Conservation (phyloP, 2,888 invertebrate species). For the Eupithecia subfuscata region DNA sequence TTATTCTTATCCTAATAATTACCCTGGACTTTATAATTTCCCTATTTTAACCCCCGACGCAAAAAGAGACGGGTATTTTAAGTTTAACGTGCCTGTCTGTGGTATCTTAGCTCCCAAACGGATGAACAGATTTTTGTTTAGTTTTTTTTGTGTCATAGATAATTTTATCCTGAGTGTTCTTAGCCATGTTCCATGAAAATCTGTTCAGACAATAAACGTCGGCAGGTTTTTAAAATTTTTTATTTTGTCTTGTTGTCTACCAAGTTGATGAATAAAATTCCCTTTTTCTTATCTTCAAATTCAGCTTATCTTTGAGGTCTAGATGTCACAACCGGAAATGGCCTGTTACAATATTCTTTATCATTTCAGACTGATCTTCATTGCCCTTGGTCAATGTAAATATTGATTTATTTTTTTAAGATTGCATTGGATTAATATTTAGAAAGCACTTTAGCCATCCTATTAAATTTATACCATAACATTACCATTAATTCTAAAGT, state of each 20-base stretch:
- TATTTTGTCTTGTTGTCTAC: background rate
- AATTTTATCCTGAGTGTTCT: no score
- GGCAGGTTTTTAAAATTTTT: no score
- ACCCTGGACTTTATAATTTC: no score
- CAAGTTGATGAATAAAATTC: background rate
- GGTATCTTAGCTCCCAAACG: no score
- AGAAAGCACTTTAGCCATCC: background rate
- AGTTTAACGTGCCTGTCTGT: no score
- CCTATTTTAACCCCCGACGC: no score
- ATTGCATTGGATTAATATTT: background rate
- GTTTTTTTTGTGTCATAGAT: no score
- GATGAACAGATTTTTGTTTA: no score
- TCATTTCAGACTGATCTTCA: slow-evolving; percentile 11
- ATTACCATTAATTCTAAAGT: background rate
- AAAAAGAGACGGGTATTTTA: no score
- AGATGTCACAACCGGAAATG: background rate
- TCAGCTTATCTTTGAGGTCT: background rate
- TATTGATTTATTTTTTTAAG: slow-evolving; percentile 29
- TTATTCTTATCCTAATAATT: no score
- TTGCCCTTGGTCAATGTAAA: slow-evolving; percentile 13
- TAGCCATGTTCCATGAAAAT: no score
- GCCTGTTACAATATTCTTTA: background rate
- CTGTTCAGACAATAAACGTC: no score
- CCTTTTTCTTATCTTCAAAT: background rate
- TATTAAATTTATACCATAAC: background rate